These are phyloP conservation scores for Chrysogorgia sp. DNA, from an alignment of 92 coral and sea anemone genomes.

Conservation along the genomic window DNA sequence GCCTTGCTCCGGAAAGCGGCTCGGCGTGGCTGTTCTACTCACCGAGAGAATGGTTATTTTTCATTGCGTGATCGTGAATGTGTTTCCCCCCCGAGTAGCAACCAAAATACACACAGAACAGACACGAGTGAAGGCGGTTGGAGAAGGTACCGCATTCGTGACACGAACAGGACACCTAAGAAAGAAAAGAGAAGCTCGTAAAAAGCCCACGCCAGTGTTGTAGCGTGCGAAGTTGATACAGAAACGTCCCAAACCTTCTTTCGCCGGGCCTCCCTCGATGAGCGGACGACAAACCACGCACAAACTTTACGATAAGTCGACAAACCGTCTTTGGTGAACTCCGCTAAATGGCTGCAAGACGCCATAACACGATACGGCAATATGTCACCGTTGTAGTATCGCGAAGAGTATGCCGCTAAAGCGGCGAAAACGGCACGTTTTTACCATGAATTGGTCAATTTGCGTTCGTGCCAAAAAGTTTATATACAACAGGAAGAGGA, in stretches of 20 bases:
- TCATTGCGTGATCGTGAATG: slow-evolving; percentile 89
- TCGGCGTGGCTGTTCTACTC: slow-evolving; percentile 11
- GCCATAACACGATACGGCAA: slow-evolving; percentile 1
- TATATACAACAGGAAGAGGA: slow-evolving; percentile 29
- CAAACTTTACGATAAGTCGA: slow-evolving; percentile 89
- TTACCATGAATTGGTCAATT: neutral
- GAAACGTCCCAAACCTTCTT: slow-evolving; percentile 75
- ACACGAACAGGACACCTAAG: slow-evolving; percentile 85
- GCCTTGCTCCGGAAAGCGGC: neutral
- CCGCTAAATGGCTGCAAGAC: slow-evolving; percentile 31
- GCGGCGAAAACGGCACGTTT: slow-evolving; percentile 18
- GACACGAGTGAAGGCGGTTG: slow-evolving; percentile 90
- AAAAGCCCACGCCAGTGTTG: neutral
- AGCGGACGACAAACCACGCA: slow-evolving; percentile 81
- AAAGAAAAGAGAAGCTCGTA: slow-evolving; percentile 29
- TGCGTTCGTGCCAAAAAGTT: neutral
- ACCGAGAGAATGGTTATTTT: slow-evolving; percentile 91
- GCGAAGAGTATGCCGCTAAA: slow-evolving; percentile 28
- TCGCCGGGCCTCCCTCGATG: slow-evolving; percentile 91
- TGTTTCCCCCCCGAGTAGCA: slow-evolving; percentile 97
- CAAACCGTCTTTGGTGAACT: slow-evolving; percentile 57
- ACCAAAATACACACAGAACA: slow-evolving; percentile 95
- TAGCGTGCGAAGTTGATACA: neutral
- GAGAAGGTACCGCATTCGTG: slow-evolving; percentile 96
- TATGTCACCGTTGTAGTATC: neutral